Base-by-base conservation (phyloP, 2,113 vertebrate genomes). In the Ochotona princeps region DNA sequence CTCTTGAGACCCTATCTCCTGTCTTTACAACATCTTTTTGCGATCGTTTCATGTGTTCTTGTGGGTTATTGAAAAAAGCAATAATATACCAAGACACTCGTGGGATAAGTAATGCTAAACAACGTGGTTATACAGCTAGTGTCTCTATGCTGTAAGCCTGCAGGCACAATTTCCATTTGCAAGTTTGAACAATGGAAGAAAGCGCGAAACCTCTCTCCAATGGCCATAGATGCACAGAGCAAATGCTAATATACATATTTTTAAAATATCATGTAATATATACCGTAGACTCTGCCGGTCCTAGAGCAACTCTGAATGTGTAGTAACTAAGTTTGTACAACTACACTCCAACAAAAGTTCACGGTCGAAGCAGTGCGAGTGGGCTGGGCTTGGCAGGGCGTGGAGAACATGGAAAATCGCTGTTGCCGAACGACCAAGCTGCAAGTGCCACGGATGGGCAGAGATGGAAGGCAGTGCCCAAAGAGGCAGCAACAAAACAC, bases 1-100 rank as follows among this genome's bases (percentile, higher is more conserved):
- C 70, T 23, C 51, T 88, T 18, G 80, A 90, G 38, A 61, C 18
- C 86, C 13, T 90, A 66, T 72, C n/a, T 91, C 92, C 44, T 79
- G 20, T 86, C 72, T 94, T 28, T 70, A n/a, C 7, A 8, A 12
- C 9, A 54, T 26, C 23, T 79, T 44, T 80, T 85, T 75, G 26
- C 80, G 6, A 4, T 67, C 63, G 69, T 83, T 10, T 44, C 54
- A 26, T 86, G 72, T 79, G 32, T n/a, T 78, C 25, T 60, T 72
- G 6, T 51, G 13, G 54, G 63, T 73, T 65, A 21, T 32, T n/a
- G 49, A 80, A 89, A 84, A 38, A 69, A 84, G n/a, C 28, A 81
- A 32, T 54, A 69, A 44, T 57, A 80, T 73, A 14, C 38, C 11
- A 72, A 18, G 74, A 70, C 80, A 60, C 17, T 28, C 49, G 54